Evolutionary conservation across 2,797 vertebrate species (phyloP), one percentile per base, ranked within the genome.

Genomic region (Hapalemur alaotrensis): DNA sequence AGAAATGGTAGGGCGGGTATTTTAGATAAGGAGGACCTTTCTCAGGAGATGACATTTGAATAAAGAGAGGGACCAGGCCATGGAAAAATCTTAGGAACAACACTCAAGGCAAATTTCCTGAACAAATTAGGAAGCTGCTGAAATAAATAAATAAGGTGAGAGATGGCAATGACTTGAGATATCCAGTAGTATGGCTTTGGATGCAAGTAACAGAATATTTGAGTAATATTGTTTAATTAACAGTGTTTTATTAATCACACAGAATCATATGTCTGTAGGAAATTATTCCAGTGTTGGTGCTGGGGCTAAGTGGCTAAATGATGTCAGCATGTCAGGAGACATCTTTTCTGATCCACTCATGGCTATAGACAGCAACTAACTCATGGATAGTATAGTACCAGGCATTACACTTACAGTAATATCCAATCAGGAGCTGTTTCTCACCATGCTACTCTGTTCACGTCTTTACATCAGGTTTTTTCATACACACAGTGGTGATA

Each of bases 321-420:
- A 20, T 0, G 43, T 20, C 13, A 12, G 41, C 38, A 38, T 6
- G 2, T 12, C 41, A n/a, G n/a, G 23, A 65, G 32, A 41, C 13
- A 5, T 48, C 13, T 35, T 59, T 61, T 18, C 28, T 7, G 14
- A 52, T 5, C 38, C 17, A 20, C 25, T 73, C n/a, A 20, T 0
- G 13, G 57, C 38, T 38, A 25, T 25, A 50, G 43, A 2, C 7
- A 7, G 25, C 57, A 3, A 9, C 67, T 38, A 20, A 61, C 23
- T 11, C 7, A 43, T 35, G 11, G 35, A 14, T 13, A 9, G 23
- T 30, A 8, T 1, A 38, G 57, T 11, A 69, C n/a, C 30, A 48
- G n/a, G 23, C 11, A 4, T 6, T 7, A 5, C 4, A 1, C 54
- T 65, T 43, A 22, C 10, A 14, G 0, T 2, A 41, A 22, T n/a